Evolutionary conservation across 2,888 invertebrate genomes (phyloP), one percentile per base, ranked within the genome.

Genomic region (Habrosyne pyritoides): DNA sequence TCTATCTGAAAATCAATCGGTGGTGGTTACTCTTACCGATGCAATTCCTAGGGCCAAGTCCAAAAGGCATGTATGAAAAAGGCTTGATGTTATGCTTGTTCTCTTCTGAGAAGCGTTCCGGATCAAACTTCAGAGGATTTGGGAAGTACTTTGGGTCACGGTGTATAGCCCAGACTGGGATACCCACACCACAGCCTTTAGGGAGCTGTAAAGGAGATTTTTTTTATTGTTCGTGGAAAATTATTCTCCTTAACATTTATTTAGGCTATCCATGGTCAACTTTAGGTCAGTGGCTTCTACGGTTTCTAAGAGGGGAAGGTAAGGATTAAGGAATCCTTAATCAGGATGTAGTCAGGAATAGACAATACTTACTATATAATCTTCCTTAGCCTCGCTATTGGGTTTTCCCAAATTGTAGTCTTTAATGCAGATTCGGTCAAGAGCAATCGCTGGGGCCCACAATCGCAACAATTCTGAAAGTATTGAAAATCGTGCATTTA

Each of bases 31-130:
- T n/a, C n/a, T 67, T 61, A 82, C 94, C 94, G 55, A 94, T 93
- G 66, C 95, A 95, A 68, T 86, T 93, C 53, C 94, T 87, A 2
- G 93, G 94, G 0, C 95, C 95, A 7, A 83, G 42, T 0, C 94
- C 94, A 54, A 94, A 94, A 0, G 94, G 93, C 63, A 90, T 61
- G 59, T 90, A 93, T 0, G 73, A 69, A 28, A 74, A 74, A 0
- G 79, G 76, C 12, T 73, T 59, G 8, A 82, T 80, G 0, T 86
- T 83, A 0, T 82, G 75, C 63, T 93, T 93, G 64, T 94, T 94
- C 59, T 93, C 93, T 0, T 93, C 91, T 7, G 79, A 93, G 63
- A 94, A 94, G 21, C 94, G 70, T 56, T 93, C 86, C 8, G 94
- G 94, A 70, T 94, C 90, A 58, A 94, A 94, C 67, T 87, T 91